A percentile compares a stretch with the other conserved stretches of the same genome.
phyloP scores from a whole-genome alignment of 2,113 vertebrate genomes.

The Chamaea fasciata region DNA sequence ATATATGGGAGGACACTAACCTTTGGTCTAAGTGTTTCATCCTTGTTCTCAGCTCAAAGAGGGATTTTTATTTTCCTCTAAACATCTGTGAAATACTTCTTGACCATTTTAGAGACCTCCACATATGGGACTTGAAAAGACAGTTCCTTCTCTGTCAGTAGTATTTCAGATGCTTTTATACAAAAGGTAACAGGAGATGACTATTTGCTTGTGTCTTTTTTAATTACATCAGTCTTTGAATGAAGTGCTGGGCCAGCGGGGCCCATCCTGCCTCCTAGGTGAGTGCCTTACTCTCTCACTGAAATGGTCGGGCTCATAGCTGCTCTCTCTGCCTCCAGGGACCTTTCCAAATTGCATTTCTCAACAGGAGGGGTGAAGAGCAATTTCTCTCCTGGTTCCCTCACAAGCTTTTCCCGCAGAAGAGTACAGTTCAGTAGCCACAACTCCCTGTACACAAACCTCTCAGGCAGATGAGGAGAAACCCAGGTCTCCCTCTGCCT shows the following conservation, averaged over 20 bases:
- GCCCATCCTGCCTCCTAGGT: not conserved
- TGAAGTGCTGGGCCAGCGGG: not conserved
- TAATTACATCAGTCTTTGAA: not conserved
- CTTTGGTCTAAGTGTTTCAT: conserved; percentile 57
- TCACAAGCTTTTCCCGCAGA: not conserved
- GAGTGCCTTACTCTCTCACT: not conserved
- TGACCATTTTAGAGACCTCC: conserved; percentile 6
- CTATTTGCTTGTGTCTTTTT: conserved; percentile 13
- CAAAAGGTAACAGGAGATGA: not conserved
- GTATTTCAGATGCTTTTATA: conserved; percentile 32
- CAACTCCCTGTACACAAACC: not conserved
- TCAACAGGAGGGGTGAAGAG: conserved; percentile 12
- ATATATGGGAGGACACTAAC: conserved; percentile 59
- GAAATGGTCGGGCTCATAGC: not conserved
- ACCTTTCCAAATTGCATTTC: conserved; percentile 31
- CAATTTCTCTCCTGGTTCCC: not conserved
- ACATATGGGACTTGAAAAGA: not conserved
- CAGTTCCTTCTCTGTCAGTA: not conserved
- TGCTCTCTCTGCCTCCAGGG: not conserved
- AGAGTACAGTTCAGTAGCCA: not conserved
- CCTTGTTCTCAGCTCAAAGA: conserved; percentile 37
- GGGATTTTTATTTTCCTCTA: conserved; percentile 48
- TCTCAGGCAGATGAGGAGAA: not conserved
- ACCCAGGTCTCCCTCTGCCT: not conserved
- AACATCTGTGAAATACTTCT: conserved; percentile 53